These are phyloP conservation scores for Peromyscus aztecus DNA, from an alignment of 2,797 vertebrate species.

Conservation along the genomic window DNA sequence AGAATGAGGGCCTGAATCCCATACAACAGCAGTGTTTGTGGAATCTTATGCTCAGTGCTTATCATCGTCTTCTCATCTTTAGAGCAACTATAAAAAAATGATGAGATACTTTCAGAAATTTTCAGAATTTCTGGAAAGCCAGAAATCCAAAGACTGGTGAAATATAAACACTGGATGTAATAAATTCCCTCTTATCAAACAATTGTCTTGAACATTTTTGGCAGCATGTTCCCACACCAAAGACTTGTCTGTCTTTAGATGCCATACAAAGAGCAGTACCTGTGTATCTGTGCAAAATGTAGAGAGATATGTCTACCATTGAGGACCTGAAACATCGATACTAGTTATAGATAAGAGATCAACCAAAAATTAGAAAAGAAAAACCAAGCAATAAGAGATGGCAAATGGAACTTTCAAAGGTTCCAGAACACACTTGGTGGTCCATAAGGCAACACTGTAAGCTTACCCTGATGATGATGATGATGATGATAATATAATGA, in stretches of 20 bases:
- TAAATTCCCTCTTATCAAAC: neutral
- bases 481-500: neutral
- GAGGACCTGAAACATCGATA: neutral
- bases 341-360: neutral
- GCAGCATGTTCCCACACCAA: neutral
- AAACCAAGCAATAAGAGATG: neutral
- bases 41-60: neutral
- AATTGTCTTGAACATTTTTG: neutral
- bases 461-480: neutral
- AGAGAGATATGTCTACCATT: neutral
- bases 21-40: neutral
- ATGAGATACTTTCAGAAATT: neutral
- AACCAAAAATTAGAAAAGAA: neutral
- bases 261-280: neutral
- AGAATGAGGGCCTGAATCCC: neutral
- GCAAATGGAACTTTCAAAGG: neutral
- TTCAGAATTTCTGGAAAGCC: neutral
- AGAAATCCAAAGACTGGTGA: neutral
- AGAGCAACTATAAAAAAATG: neutral
- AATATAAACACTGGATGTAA: neutral
- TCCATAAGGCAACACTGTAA: neutral
- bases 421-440: neutral
- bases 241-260: neutral
- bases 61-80: neutral
- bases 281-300: neutral